Evolutionary conservation across 1,140 invertebrate genomes (phyloP), one percentile per base, ranked within the genome.

Genomic region (Papilio glaucus): DNA sequence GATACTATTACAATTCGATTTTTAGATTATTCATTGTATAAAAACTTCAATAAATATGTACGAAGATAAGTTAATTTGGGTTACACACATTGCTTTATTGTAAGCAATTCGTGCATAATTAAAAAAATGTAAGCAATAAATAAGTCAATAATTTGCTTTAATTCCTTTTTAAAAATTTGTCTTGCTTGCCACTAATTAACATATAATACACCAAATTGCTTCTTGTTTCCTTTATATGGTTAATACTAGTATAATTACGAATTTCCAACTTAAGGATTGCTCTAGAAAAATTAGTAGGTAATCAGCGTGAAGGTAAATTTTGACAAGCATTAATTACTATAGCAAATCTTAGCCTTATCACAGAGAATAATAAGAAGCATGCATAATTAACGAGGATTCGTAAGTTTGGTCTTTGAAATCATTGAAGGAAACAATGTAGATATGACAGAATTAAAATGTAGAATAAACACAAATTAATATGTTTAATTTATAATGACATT

Each of bases 241-340:
- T 24, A 26, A 24, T 57, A 57, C 9, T 57, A 53, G 18, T 18
- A 53, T 53, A 53, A 53, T 53, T 53, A 53, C 49, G 8, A 53
- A 53, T 12, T 53, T 49, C 15, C 18, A 26, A 24, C 21, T 53
- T 5, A 13, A 57, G 10, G 10, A 26, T 57, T 57, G 9, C 24
- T 12, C 18, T 57, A 57, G 21, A 57, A 57, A 57, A 57, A 57
- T 12, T 57, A 13, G 21, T n/a, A n/a, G n/a, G n/a, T 57, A 57
- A 57, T 57, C 12, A 26, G 21, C 49, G 12, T 57, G 49, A 57
- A 57, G 49, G 10, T 57, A 21, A 57, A 57, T 57, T 57, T 57
- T 57, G 49, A 26, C 49, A 57, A 57, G 49, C 49, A 57, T 57
- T 57, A 57, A 57, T 57, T 57, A 57, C 49, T 57, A 57, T 57